These are phyloP conservation scores for Planococcus citri DNA, from an alignment of 1,140 invertebrate species.

Conservation along the genomic window DNA sequence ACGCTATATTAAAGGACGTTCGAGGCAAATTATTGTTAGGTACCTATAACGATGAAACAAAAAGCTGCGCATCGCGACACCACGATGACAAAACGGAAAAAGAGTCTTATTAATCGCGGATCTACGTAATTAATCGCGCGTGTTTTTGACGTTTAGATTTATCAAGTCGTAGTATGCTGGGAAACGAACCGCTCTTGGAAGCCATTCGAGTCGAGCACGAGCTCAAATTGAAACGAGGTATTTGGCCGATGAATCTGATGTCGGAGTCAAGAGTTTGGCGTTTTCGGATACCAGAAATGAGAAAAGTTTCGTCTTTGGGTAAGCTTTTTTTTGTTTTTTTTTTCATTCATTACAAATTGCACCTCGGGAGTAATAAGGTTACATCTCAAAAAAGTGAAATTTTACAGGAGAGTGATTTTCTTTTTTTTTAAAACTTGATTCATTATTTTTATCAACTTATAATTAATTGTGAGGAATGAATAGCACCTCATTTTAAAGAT, in stretches of 20 bases:
- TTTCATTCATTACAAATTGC: too few relatives aligned
- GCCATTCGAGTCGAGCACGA: slow-evolving; percentile 70
- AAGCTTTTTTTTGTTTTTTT: slow-evolving; percentile 21
- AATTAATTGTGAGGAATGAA: too few relatives aligned
- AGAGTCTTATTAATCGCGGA: too few relatives aligned
- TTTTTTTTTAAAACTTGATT: too few relatives aligned
- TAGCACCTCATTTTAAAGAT: too few relatives aligned
- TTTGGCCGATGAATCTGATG: slow-evolving; percentile 54
- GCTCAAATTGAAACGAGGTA: slow-evolving; percentile 52
- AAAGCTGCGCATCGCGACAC: too few relatives aligned
- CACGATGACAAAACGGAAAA: too few relatives aligned
- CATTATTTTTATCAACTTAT: too few relatives aligned
- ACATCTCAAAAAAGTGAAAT: too few relatives aligned
- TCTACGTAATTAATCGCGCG: not conserved
- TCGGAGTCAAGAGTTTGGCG: slow-evolving; percentile 68
- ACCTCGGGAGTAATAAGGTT: too few relatives aligned
- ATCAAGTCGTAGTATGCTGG: slow-evolving; percentile 75
- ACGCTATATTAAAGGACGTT: slow-evolving; percentile 42
- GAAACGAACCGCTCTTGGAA: slow-evolving; percentile 56
- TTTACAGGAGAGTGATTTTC: too few relatives aligned
- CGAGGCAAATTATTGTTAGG: slow-evolving; percentile 41
- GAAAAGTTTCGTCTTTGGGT: slow-evolving; percentile 75
- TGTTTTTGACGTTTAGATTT: slow-evolving; percentile 31
- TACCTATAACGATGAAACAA: not conserved
- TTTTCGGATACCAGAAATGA: slow-evolving; percentile 87